Evolutionary conservation across 2,888 invertebrate species (phyloP).

Genomic region (Caenorhabditis virilis): DNA sequence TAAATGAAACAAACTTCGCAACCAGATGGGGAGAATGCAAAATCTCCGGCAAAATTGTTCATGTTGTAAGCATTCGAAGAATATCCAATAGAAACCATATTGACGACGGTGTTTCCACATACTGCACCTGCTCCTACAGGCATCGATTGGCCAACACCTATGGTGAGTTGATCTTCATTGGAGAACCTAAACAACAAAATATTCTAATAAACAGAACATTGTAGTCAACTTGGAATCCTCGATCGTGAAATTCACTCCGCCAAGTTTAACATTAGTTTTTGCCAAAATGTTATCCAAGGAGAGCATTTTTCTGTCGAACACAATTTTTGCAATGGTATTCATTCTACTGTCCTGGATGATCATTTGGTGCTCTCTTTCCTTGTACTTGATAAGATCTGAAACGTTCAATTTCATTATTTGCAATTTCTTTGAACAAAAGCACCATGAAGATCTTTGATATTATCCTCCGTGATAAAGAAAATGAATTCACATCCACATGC

Average conservation of each 20-base stretch:
- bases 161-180: constrained; percentile 24
- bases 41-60: constrained; percentile 53
- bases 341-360: constrained; percentile 23
- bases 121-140: background rate
- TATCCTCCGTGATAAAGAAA: constrained; percentile 27
- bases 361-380: constrained; percentile 12
- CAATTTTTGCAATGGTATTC: constrained; percentile 12
- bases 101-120: background rate
- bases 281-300: constrained; percentile 58
- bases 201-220: too few species aligned
- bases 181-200: too few species aligned
- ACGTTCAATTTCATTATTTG: background rate
- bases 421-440: constrained; percentile 8
- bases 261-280: constrained; percentile 57
- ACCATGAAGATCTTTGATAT: constrained; percentile 22
- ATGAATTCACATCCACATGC: constrained; percentile 16
- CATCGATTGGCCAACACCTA: constrained; percentile 11
- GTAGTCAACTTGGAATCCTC: constrained; percentile 2
- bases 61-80: constrained; percentile 39
- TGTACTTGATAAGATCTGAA: constrained; percentile 6
- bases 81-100: constrained; percentile 15
- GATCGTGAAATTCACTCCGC: constrained; percentile 57
- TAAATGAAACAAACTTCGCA: constrained; percentile 12
- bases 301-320: constrained; percentile 17
- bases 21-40: constrained; percentile 10